Evolutionary conservation across 2,797 vertebrate genomes (phyloP).

Genomic region (Meriones psammophilus): DNA sequence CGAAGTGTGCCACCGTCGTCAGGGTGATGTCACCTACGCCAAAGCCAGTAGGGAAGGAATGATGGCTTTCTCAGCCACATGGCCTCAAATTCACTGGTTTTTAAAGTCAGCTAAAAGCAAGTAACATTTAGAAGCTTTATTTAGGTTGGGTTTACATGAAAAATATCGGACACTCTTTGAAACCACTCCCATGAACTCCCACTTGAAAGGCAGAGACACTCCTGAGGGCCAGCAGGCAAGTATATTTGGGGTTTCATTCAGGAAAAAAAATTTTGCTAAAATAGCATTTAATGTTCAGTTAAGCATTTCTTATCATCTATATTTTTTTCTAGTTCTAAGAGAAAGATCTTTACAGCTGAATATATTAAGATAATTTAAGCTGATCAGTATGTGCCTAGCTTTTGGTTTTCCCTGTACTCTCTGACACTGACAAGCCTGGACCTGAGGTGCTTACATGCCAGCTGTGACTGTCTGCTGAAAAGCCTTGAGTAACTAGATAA

Average conservation of each 20-base stretch:
- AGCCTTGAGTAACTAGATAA: conserved; percentile 88
- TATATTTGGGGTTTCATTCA: neutral
- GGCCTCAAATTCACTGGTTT: neutral
- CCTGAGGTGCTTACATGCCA: conserved; percentile 83
- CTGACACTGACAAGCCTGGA: conserved; percentile 39
- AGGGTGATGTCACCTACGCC: no score
- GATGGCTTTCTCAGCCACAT: no score
- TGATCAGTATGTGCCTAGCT: neutral
- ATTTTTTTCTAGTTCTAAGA: neutral
- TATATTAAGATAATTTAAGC: conserved; percentile 20
- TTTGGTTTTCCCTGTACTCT: conserved; percentile 39
- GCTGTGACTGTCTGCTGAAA: conserved; percentile 84
- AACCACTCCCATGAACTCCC: neutral
- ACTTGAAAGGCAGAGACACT: neutral
- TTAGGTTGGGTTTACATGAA: neutral
- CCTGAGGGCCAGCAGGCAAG: neutral
- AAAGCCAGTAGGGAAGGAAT: neutral
- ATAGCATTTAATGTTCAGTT: neutral
- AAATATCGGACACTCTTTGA: neutral
- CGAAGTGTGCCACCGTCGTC: neutral
- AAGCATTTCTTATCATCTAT: neutral
- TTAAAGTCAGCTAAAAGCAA: neutral
- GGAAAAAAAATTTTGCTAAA: conserved; percentile 39
- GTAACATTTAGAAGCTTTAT: neutral
- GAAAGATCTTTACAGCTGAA: conserved; percentile 18